Conservation (phyloP, 2,113 vertebrate species). For the Ibidorhyncha struthersii region DNA sequence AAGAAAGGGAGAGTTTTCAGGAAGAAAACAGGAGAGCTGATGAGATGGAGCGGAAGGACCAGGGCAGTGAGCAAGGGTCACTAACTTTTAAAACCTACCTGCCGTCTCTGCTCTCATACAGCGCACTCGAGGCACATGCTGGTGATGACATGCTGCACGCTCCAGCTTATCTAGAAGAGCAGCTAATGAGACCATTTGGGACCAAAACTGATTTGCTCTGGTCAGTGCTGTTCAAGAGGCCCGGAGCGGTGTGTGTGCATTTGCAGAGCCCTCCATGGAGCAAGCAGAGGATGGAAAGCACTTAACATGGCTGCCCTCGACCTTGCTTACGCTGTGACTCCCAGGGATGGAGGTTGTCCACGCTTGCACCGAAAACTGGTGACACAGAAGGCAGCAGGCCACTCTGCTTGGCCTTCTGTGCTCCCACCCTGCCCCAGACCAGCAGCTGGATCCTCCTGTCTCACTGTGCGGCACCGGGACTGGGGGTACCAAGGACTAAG, state of each 20-base stretch:
- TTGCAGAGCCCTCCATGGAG: not conserved
- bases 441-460: not conserved
- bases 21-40: not conserved
- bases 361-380: not conserved
- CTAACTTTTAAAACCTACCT: not conserved
- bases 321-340: not conserved
- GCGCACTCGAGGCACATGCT: not conserved
- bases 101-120: not conserved
- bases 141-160: not conserved
- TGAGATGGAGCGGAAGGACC: not conserved
- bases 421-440: not conserved
- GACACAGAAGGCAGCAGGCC: not conserved
- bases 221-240: not conserved
- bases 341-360: not conserved
- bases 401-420: not conserved
- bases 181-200: not conserved
- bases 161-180: not conserved
- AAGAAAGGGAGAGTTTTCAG: not conserved
- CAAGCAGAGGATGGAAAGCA: not conserved
- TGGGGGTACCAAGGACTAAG: fast-evolving
- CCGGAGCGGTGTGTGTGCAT: not conserved
- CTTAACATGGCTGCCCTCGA: not conserved
- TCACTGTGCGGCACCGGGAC: not conserved
- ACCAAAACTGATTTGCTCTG: not conserved
- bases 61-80: not conserved